phyloP scores from a whole-genome alignment of 1,140 invertebrate species.

The Aphaenogaster ashmeadi region DNA sequence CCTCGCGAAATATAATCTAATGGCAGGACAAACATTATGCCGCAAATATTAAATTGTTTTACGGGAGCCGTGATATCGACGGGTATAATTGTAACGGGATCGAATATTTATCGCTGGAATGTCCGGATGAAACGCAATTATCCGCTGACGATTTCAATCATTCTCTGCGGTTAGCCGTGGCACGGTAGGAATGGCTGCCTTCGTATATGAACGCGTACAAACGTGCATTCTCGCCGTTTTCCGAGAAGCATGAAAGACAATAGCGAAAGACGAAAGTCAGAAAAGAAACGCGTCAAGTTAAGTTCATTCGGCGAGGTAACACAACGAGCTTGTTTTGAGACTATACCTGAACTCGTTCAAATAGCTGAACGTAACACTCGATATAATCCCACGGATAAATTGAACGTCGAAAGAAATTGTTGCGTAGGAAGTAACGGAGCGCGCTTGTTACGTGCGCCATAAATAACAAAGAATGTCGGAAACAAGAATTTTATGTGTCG shows the following conservation, averaged over 20 bases:
- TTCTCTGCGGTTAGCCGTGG: slow-evolving; percentile 6
- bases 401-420: slow-evolving; percentile 25
- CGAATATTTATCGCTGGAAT: slow-evolving; percentile 21
- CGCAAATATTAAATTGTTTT: neutral
- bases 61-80: neutral
- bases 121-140: neutral
- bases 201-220: neutral
- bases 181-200: neutral
- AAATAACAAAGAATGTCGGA: slow-evolving; percentile 21
- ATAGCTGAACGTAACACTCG: slow-evolving; percentile 10
- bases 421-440: slow-evolving; percentile 16
- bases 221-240: neutral
- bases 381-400: slow-evolving; percentile 21
- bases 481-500: slow-evolving; percentile 20
- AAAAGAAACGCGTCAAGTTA: neutral
- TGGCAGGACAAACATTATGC: neutral
- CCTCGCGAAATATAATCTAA: neutral
- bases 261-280: neutral
- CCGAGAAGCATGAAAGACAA: neutral
- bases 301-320: neutral
- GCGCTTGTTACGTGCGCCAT: slow-evolving; percentile 13
- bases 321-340: neutral
- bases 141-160: slow-evolving; percentile 32
- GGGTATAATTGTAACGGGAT: neutral
- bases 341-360: neutral